phyloP scores from a whole-genome alignment of 2,888 invertebrate genomes.

The Platycheirus albimanus region DNA sequence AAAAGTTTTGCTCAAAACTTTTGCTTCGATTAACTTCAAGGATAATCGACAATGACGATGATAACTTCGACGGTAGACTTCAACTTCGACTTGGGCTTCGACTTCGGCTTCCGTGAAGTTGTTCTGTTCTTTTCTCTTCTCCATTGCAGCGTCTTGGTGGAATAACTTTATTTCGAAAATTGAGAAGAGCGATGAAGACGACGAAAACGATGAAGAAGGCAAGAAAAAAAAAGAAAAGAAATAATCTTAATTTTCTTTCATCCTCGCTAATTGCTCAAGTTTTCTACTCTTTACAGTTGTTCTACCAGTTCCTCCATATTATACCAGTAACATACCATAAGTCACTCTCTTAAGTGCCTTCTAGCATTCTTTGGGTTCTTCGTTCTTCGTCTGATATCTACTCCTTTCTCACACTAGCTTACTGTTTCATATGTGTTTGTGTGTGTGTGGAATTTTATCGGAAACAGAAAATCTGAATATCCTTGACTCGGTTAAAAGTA shows the following conservation, averaged over 20 bases:
- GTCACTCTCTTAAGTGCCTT: slow-evolving; percentile 51
- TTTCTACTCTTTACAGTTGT: slow-evolving; percentile 59
- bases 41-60: slow-evolving; percentile 71
- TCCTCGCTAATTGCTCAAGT: slow-evolving; percentile 71
- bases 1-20: slow-evolving; percentile 66
- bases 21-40: slow-evolving; percentile 71
- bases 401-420: background rate
- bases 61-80: slow-evolving; percentile 58
- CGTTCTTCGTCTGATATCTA: background rate
- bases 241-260: slow-evolving; percentile 59
- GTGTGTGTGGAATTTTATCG: slow-evolving; percentile 52
- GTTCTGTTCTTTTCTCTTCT: slow-evolving; percentile 4
- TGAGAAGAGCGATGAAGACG: slow-evolving; percentile 8
- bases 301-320: slow-evolving; percentile 1
- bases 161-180: slow-evolving; percentile 14
- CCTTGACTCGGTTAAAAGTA: slow-evolving; percentile 49
- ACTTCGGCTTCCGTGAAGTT: slow-evolving; percentile 31
- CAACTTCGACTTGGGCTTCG: too few species aligned
- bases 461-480: slow-evolving; percentile 62
- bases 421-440: background rate
- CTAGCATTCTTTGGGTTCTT: slow-evolving; percentile 21
- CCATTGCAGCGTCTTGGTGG: background rate
- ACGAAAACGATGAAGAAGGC: background rate
- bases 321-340: slow-evolving; percentile 8
- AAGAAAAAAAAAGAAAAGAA: slow-evolving; percentile 21